Evolutionary conservation across 2,113 vertebrate genomes (phyloP).

Genomic region (Typhlomys cinereus): DNA sequence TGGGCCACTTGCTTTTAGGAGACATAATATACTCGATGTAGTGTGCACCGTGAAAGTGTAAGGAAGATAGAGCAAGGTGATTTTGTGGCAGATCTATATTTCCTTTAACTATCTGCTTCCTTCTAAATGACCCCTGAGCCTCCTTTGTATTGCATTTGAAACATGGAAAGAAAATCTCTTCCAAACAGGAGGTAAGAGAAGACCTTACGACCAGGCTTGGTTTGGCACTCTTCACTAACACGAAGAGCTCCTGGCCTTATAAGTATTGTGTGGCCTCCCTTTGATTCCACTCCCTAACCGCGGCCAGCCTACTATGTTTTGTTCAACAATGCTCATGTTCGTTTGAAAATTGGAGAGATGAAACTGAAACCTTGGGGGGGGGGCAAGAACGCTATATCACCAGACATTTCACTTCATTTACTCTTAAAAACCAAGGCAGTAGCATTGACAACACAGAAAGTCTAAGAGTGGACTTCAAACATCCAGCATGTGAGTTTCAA

Average conservation of each 20-base stretch:
- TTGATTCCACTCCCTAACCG: too few species aligned
- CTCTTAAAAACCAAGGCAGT: constrained; percentile 57
- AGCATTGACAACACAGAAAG: constrained; percentile 39
- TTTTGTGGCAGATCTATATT: constrained; percentile 42
- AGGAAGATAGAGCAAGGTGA: constrained; percentile 36
- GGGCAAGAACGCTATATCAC: constrained; percentile 50
- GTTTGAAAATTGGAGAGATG: constrained; percentile 63
- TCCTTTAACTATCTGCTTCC: constrained; percentile 49
- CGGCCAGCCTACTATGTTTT: too few species aligned
- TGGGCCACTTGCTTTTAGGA: not conserved
- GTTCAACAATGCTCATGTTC: too few species aligned
- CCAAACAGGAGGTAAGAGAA: too few species aligned
- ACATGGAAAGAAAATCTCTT: constrained; percentile 20
- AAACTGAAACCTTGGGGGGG: constrained; percentile 48
- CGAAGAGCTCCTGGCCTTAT: too few species aligned
- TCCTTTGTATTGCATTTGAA: constrained; percentile 62
- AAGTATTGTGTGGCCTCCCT: too few species aligned
- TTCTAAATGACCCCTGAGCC: not conserved
- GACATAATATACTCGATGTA: constrained; percentile 45
- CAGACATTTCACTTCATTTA: constrained; percentile 68
- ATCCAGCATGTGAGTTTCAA: constrained; percentile 38
- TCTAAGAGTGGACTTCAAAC: not conserved
- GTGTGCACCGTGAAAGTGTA: not conserved
- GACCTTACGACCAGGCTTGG: too few species aligned
- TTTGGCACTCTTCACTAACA: too few species aligned